These are phyloP conservation scores for Poecile montanus DNA, from an alignment of 2,797 vertebrate genomes.

Conservation along the genomic window DNA sequence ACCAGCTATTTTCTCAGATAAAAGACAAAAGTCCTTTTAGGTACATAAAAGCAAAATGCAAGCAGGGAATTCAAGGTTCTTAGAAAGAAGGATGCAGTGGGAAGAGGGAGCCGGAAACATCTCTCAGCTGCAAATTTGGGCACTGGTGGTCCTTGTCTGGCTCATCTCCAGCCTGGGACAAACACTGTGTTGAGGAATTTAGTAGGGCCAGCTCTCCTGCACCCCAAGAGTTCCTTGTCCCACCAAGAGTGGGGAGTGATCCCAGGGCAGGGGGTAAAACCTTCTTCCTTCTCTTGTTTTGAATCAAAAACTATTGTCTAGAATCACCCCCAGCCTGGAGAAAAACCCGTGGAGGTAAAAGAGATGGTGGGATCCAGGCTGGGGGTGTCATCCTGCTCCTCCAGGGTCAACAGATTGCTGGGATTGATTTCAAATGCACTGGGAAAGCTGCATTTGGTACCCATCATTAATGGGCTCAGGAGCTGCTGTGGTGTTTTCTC, in stretches of 20 bases:
- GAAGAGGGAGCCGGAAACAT: background rate
- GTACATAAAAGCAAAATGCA: constrained; percentile 53
- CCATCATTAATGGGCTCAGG: fast-evolving
- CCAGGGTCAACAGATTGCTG: background rate
- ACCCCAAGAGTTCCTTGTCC: background rate
- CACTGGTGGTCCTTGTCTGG: background rate
- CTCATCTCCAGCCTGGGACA: background rate
- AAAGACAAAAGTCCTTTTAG: constrained; percentile 71
- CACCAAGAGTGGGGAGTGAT: background rate
- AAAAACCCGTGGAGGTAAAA: background rate
- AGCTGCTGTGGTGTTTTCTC: background rate
- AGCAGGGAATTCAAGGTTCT: constrained; percentile 48
- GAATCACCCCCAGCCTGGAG: background rate
- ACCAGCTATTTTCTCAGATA: constrained; percentile 69
- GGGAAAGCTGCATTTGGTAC: background rate
- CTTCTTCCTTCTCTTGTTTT: background rate
- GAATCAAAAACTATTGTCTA: background rate
- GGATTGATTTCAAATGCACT: background rate
- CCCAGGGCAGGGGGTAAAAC: background rate
- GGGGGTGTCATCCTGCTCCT: background rate
- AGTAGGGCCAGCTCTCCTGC: background rate
- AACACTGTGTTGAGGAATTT: fast-evolving
- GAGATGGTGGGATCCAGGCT: fast-evolving
- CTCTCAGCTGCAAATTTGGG: background rate
- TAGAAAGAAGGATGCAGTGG: background rate